phyloP scores from a whole-genome alignment of 2,888 invertebrate genomes.

The Helicoverpa assulta region DNA sequence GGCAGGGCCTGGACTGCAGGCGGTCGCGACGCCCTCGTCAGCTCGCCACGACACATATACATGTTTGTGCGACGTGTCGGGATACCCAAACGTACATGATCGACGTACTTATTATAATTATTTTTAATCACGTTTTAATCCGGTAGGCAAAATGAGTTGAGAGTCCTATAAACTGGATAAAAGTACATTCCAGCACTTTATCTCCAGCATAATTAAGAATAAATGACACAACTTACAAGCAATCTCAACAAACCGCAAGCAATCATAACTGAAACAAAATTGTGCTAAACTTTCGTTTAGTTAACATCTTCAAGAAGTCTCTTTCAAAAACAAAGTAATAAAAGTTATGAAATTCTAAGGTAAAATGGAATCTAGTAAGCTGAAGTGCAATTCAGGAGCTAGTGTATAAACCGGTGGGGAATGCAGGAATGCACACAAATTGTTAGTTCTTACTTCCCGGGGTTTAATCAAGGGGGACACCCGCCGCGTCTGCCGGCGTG shows the following conservation, averaged over 20 bases:
- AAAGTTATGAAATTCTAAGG: constrained; percentile 60
- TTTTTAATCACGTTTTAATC: neutral
- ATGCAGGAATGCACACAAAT: constrained; percentile 83
- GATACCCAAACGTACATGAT: constrained; percentile 12
- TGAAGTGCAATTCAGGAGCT: constrained; percentile 76
- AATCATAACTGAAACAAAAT: constrained; percentile 34
- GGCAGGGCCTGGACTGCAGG: constrained; percentile 58
- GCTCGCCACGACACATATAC: constrained; percentile 22
- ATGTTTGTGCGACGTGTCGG: constrained; percentile 12
- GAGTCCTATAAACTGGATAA: neutral
- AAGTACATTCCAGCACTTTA: constrained; percentile 10
- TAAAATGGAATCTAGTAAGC: constrained; percentile 63
- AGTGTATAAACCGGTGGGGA: constrained; percentile 71
- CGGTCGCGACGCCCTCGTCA: constrained; percentile 50
- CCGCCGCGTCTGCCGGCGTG: constrained; percentile 81
- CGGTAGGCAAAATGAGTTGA: neutral
- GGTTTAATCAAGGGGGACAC: constrained; percentile 90
- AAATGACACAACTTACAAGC: constrained; percentile 33
- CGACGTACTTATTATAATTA: constrained; percentile 2
- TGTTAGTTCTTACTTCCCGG: constrained; percentile 84
- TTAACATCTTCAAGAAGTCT: constrained; percentile 38
- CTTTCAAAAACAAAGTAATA: constrained; percentile 58
- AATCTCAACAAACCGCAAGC: constrained; percentile 43
- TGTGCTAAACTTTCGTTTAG: constrained; percentile 42
- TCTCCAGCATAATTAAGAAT: constrained; percentile 20